Evolutionary conservation across 2,113 vertebrate genomes (phyloP).

Genomic region (Aplodontia rufa): DNA sequence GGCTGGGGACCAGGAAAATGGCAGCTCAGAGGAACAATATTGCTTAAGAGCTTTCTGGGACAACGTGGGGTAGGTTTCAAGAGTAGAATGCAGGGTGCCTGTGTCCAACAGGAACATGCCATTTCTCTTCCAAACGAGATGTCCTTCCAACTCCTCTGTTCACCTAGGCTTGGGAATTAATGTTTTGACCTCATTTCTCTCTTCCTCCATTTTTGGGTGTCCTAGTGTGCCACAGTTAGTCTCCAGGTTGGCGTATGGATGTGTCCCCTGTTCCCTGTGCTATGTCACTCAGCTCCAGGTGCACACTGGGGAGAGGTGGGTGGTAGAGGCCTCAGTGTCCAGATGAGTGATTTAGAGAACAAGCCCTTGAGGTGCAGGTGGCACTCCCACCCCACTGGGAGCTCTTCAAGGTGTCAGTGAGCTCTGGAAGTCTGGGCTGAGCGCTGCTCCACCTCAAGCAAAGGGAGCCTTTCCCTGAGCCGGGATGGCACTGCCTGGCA

Average conservation of each 20-base stretch:
- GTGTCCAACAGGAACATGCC: neutral
- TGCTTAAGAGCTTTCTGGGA: neutral
- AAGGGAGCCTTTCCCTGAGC: neutral
- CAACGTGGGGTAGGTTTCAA: neutral
- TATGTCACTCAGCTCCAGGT: neutral
- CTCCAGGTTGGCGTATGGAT: neutral
- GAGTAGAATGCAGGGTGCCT: neutral
- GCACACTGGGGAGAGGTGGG: neutral
- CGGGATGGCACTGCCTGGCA: fast-evolving
- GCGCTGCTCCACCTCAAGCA: neutral
- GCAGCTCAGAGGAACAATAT: neutral
- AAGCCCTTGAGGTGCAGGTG: neutral
- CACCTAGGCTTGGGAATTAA: neutral
- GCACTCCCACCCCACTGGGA: no score
- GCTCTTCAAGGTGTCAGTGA: neutral
- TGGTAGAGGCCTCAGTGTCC: neutral
- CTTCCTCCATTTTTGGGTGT: neutral
- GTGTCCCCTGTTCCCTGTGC: neutral
- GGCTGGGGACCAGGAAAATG: neutral
- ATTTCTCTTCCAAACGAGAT: neutral
- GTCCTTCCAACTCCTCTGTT: neutral
- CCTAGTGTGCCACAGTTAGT: neutral
- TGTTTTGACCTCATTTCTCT: neutral
- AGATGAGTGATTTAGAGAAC: neutral
- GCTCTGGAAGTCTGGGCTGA: neutral